Evolutionary conservation across 2,797 vertebrate species (phyloP), one percentile per base, ranked within the genome.

Genomic region (Calcarius lapponicus): DNA sequence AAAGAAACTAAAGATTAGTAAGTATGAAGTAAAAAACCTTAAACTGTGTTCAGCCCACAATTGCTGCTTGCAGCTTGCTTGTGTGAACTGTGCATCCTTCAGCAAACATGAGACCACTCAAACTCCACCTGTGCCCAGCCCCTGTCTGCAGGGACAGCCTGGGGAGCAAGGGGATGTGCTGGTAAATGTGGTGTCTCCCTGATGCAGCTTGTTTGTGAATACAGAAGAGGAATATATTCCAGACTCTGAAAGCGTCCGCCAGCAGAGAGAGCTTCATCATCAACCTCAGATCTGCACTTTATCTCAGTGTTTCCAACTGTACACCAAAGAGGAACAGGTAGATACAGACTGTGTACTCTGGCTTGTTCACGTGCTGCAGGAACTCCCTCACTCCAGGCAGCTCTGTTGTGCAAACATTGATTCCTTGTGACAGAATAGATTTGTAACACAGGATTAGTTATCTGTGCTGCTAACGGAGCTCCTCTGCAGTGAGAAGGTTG

Each of bases 241-340:
- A 14, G 99, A 99, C 75, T 98, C 99, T 0, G 99, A 99, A 97
- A 99, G 99, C 1, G 99, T 99, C 89, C 99, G 99, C 93, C 98
- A 99, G 97, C 99, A 99, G 97, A 97, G 98, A 95, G 99, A 99
- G 90, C 98, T 98, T 26, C 99, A 99, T 94, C 99, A 99, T 70
- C 99, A 99, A 97, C 99, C 99, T 21, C 99, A 99, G 97, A 98
- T 98, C 92, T 99, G 99, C 98, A 99, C 98, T 90, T 98, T 99
- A 34, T 98, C 99, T 90, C 99, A 99, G 98, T 99, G 99, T 97
- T 99, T 99, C 96, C 99, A 99, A 95, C 99, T 99, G 66, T 99
- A 99, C 98, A 99, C 99, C 96, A 99, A 99, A 98, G 99, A 99
- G 98, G 99, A 99, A 78, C 99, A 99, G 99, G 99, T 99, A 97